Conservation (phyloP, 2,888 invertebrate genomes). For the Eupithecia inturbata region DNA sequence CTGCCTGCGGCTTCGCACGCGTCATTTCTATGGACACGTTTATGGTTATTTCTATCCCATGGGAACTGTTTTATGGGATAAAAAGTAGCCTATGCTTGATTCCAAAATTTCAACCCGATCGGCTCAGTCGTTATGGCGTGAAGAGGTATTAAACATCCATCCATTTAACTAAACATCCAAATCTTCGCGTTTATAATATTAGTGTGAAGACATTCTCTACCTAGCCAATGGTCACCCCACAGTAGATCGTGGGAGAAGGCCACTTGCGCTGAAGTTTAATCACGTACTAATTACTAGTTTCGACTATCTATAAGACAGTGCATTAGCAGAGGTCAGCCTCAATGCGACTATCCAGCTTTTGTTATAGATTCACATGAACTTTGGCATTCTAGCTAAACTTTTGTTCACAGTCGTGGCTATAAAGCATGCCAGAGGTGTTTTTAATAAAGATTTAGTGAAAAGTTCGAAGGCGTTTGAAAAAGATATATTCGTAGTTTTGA, state of each 20-base stretch:
- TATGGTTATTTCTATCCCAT: too few species aligned
- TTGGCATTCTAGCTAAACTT: not conserved
- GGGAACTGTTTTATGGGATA: too few species aligned
- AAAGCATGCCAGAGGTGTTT: not conserved
- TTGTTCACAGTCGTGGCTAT: not conserved
- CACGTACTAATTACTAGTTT: slow-evolving; percentile 79
- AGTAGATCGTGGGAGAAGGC: slow-evolving; percentile 68
- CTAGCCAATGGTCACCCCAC: slow-evolving; percentile 44
- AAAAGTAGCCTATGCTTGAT: too few species aligned
- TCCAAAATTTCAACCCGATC: too few species aligned
- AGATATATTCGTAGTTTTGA: not conserved
- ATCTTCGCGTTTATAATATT: too few species aligned
- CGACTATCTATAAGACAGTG: slow-evolving; percentile 77
- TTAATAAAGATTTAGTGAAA: not conserved
- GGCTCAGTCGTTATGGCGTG: too few species aligned
- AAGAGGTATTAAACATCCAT: too few species aligned
- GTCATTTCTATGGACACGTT: too few species aligned
- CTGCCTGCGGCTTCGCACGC: too few species aligned
- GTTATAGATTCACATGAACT: slow-evolving; percentile 15
- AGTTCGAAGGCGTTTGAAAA: not conserved
- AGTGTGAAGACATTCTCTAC: not conserved
- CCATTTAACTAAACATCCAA: too few species aligned
- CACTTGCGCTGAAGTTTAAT: slow-evolving; percentile 69
- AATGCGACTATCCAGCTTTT: slow-evolving; percentile 3
- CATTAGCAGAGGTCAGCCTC: slow-evolving; percentile 67